A percentile compares a stretch with the other conserved stretches of the same genome.
phyloP scores from a whole-genome alignment of 2,888 invertebrate species.

The Myopa tessellatipennis region DNA sequence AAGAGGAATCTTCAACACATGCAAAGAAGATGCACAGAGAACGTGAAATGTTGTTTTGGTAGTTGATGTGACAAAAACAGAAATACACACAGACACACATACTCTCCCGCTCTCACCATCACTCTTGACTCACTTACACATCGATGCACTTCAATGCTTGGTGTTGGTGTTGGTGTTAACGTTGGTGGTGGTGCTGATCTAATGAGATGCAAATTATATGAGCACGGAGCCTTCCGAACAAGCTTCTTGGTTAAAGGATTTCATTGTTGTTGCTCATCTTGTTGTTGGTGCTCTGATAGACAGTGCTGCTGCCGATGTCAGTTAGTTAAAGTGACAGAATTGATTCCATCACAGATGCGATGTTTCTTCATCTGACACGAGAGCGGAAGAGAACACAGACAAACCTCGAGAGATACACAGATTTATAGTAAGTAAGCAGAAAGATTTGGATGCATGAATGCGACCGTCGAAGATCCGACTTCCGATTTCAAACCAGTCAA shows the following conservation, averaged over 20 bases:
- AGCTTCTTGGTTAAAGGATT: conserved; percentile 10
- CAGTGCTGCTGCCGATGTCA: neutral
- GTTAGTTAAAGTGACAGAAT: conserved; percentile 3
- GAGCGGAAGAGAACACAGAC: no score
- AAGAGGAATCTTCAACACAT: neutral
- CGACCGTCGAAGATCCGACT: no score
- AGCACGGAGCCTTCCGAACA: conserved; percentile 44
- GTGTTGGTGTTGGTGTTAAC: conserved; percentile 40
- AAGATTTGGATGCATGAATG: no score
- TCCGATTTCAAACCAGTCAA: no score
- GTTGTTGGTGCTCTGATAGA: neutral
- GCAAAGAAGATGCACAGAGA: neutral
- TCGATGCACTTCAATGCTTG: no score
- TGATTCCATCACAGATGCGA: conserved; percentile 11
- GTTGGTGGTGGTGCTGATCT: conserved; percentile 49
- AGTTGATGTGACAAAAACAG: neutral
- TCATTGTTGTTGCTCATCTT: no score
- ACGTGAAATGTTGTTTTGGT: conserved; percentile 11
- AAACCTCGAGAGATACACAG: no score
- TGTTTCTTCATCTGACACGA: neutral
- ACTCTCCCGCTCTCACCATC: neutral
- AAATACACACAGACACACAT: neutral
- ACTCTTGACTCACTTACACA: no score
- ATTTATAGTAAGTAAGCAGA: no score
- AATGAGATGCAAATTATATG: conserved; percentile 66